Evolutionary conservation across 2,113 vertebrate genomes (phyloP).

Genomic region (Coptodon bakossiorum): DNA sequence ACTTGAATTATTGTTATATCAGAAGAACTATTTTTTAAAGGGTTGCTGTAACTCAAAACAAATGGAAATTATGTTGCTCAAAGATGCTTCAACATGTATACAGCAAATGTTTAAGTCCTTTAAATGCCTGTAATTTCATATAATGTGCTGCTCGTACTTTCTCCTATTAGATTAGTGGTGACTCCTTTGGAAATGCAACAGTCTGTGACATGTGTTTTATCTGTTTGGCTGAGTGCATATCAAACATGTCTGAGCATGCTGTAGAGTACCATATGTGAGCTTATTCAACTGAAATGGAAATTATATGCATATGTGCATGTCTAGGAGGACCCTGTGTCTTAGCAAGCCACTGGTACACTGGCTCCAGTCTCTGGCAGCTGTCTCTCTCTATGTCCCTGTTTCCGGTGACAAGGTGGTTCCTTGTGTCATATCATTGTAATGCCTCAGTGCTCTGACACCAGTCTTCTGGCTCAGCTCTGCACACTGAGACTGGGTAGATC

Average conservation of each 20-base stretch:
- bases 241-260: neutral
- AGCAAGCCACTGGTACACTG: neutral
- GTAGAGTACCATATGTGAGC: neutral
- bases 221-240: neutral
- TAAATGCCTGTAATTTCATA: neutral
- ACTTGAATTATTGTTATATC: neutral
- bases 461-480: slow-evolving; percentile 8
- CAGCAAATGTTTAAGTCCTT: neutral
- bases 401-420: slow-evolving; percentile 21
- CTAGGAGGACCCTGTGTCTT: neutral
- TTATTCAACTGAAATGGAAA: neutral
- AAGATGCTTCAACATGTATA: neutral
- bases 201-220: neutral
- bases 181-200: neutral
- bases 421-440: slow-evolving; percentile 31
- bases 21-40: neutral
- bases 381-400: slow-evolving; percentile 34
- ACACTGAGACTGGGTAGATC: neutral
- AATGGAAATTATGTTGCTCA: neutral
- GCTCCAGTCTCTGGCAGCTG: slow-evolving; percentile 38
- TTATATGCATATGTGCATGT: neutral
- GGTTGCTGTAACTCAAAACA: neutral
- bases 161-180: neutral
- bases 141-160: neutral
- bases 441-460: slow-evolving; percentile 12